Evolutionary conservation across 2,888 invertebrate genomes (phyloP).

Genomic region (Tetragonisca angustula): DNA sequence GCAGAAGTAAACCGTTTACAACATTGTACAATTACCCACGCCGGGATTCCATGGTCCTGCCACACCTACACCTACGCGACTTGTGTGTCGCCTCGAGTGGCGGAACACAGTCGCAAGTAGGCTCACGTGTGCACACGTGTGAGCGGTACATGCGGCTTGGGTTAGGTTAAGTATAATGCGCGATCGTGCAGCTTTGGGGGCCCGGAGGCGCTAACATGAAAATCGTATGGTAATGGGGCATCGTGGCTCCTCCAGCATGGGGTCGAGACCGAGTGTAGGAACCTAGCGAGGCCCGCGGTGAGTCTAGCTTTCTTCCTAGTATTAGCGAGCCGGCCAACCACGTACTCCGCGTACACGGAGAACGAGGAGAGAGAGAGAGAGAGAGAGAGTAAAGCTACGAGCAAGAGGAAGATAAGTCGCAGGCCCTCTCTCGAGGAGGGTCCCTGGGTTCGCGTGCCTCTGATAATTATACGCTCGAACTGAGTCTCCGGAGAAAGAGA

Average conservation of each 20-base stretch:
- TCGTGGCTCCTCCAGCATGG: slow-evolving; percentile 70
- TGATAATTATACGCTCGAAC: slow-evolving; percentile 81
- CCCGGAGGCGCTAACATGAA: slow-evolving; percentile 82
- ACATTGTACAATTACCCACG: slow-evolving; percentile 70
- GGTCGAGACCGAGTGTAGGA: slow-evolving; percentile 67
- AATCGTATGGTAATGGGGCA: slow-evolving; percentile 82
- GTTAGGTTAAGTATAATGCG: slow-evolving; percentile 78
- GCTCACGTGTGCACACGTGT: slow-evolving; percentile 24
- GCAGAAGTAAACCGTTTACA: slow-evolving; percentile 66
- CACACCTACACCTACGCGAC: slow-evolving; percentile 70
- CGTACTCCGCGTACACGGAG: slow-evolving; percentile 4
- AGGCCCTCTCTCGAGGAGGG: slow-evolving; percentile 70
- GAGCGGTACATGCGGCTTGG: slow-evolving; percentile 45
- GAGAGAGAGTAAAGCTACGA: slow-evolving; percentile 33
- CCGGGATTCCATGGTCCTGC: slow-evolving; percentile 68
- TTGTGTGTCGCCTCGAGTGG: slow-evolving; percentile 36
- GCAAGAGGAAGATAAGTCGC: slow-evolving; percentile 56
- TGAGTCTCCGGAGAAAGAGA: slow-evolving; percentile 66
- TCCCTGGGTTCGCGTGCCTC: slow-evolving; percentile 81
- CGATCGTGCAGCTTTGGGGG: slow-evolving; percentile 79
- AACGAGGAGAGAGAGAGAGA: slow-evolving; percentile 26
- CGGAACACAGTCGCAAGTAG: slow-evolving; percentile 26
- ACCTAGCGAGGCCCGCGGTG: slow-evolving; percentile 68
- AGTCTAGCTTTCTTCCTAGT: slow-evolving; percentile 76
- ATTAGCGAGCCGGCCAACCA: slow-evolving; percentile 58